Evolutionary conservation across 1,140 invertebrate genomes (phyloP), one percentile per base, ranked within the genome.

Genomic region (Philotrypesis tridentata): DNA sequence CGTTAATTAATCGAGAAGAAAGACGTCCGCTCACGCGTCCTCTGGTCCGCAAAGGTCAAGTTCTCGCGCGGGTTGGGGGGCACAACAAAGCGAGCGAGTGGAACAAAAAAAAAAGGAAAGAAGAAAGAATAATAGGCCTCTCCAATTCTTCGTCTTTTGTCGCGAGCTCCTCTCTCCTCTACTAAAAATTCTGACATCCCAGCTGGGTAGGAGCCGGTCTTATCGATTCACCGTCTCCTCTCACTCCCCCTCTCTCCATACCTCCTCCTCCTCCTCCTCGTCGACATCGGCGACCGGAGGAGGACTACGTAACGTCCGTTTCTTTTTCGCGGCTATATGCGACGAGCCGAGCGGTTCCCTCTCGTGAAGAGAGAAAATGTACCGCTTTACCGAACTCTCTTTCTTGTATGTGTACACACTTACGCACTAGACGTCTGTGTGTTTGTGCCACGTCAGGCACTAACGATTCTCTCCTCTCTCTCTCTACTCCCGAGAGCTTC

Each of bases 331-430:
- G n/a, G n/a, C n/a, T n/a, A n/a, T n/a, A n/a, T n/a, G 27, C 31
- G 31, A 3, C 67, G 67, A 25, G 25, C 23, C n/a, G 43, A 70
- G 29, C 65, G 60, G 27, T n/a, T n/a, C n/a, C n/a, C n/a, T n/a
- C n/a, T n/a, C n/a, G n/a, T n/a, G n/a, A n/a, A 70, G 48, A 80
- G 31, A 72, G 79, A 80, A 80, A 73, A 80, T 80, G 55, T 80
- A 73, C 79, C 70, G 79, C 79, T 80, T 72, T 72, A 79, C 77
- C 48, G 77, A 72, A 72, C 43, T 27, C 73, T 76, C 55, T n/a
- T n/a, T n/a, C n/a, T n/a, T n/a, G n/a, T n/a, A n/a, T n/a, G n/a
- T n/a, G n/a, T n/a, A n/a, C n/a, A n/a, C n/a, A n/a, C n/a, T 17
- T 48, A 17, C 14, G 43, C 25, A 7, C 27, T n/a, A n/a, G n/a